phyloP scores from a whole-genome alignment of 2,888 invertebrate genomes.

The Loripinus fragilis region DNA sequence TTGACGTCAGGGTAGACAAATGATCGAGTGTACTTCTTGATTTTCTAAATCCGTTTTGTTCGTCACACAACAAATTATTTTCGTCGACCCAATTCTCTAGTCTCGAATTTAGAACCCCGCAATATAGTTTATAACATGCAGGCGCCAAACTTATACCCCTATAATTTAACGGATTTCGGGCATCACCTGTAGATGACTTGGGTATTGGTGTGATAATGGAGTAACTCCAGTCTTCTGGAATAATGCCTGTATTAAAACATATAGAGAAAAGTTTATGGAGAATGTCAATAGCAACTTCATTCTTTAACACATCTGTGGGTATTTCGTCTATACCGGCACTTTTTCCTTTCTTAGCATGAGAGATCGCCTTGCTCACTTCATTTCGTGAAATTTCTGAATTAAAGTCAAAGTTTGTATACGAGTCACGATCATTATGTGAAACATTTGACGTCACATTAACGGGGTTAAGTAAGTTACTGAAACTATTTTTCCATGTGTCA shows the following conservation, averaged over 20 bases:
- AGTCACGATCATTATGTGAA: neutral
- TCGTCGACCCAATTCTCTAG: slow-evolving; percentile 16
- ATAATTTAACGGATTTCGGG: slow-evolving; percentile 20
- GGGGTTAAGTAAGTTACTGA: neutral
- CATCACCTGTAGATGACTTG: slow-evolving; percentile 27
- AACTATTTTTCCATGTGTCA: slow-evolving; percentile 2
- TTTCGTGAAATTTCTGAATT: neutral
- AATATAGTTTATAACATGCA: slow-evolving; percentile 31
- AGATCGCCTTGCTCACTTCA: neutral
- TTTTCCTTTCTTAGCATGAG: slow-evolving; percentile 2
- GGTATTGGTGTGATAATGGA: slow-evolving; percentile 29
- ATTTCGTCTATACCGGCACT: slow-evolving; percentile 4
- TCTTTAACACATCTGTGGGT: neutral
- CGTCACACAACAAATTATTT: slow-evolving; percentile 16
- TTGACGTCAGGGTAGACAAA: slow-evolving; percentile 21
- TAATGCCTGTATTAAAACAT: slow-evolving; percentile 31
- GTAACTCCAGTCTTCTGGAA: slow-evolving; percentile 25
- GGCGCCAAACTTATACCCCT: slow-evolving; percentile 30
- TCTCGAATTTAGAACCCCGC: slow-evolving; percentile 26
- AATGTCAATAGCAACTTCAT: neutral
- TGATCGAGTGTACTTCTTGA: slow-evolving; percentile 32
- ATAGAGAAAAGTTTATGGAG: slow-evolving; percentile 28
- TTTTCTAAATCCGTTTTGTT: slow-evolving; percentile 39
- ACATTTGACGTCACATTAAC: neutral
- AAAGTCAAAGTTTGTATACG: neutral